Evolutionary conservation across 2,797 vertebrate species (phyloP), one percentile per base, ranked within the genome.

Genomic region (Otolemur crassicaudatus): DNA sequence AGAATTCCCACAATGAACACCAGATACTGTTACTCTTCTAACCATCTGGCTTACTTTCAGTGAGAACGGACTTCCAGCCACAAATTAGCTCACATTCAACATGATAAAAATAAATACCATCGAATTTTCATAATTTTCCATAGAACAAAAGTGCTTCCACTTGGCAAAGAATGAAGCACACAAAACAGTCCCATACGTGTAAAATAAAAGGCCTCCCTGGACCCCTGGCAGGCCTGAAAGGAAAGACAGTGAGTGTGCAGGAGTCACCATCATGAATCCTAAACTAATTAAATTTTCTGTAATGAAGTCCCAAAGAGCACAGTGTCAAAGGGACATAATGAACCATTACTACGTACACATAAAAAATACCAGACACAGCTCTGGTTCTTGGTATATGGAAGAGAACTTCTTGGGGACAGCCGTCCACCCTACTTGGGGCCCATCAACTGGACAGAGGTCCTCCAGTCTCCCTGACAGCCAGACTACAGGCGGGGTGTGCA

Each of bases 271-370:
- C 19, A 46, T 3, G 8, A 65, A 76, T 7, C 23, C 49, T 29
- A 17, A 29, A 37, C 31, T 27, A 40, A 46, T 46, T 61, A 58
- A 31, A 34, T 40, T 72, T 95, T 34, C 56, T 11, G 2, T n/a
- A 40, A 75, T 0, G 3, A 81, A 73, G 4, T 23, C 46, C 22
- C 31, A 20, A 70, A 92, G 43, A 40, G 22, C 20, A 14, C 1
- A 2, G 11, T 0, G 2, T 10, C 5, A 29, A 0, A 49, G 31
- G 25, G 6, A 0, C 11, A 40, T 9, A 43, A 43, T 7, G 31
- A 53, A 2, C 19, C 29, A 46, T 56, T 46, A 53, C 49, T 49
- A 11, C 1, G 4, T 37, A 20, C 56, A 37, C 2, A 12, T 14
- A 77, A 76, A 46, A 53, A 75, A 31, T 40, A 63, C 29, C 14